Evolutionary conservation across 1,140 invertebrate species (phyloP).

Genomic region (Agrilus planipennis): DNA sequence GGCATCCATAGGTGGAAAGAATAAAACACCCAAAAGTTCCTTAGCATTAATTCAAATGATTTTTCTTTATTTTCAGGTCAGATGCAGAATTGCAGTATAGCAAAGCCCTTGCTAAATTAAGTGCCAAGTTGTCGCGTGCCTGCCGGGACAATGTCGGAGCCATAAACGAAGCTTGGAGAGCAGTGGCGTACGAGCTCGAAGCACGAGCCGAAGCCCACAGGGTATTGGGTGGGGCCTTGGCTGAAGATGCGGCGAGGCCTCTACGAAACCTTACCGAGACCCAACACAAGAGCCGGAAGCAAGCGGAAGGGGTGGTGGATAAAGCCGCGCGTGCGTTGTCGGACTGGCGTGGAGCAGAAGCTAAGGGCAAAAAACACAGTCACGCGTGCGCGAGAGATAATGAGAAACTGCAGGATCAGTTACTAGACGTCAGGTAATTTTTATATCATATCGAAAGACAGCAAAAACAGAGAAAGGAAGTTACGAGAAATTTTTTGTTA

Average conservation of each 20-base stretch:
- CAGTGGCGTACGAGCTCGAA: constrained; percentile 82
- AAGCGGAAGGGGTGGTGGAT: constrained; percentile 69
- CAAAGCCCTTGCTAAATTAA: constrained; percentile 78
- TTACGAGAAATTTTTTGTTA: too few species aligned
- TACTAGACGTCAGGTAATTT: constrained; percentile 10
- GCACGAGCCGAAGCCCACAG: constrained; percentile 77
- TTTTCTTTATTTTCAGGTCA: constrained; percentile 46
- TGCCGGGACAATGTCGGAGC: constrained; percentile 68
- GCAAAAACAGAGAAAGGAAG: too few species aligned
- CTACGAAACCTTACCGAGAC: constrained; percentile 56
- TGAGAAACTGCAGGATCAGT: constrained; percentile 72
- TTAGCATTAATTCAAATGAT: too few species aligned
- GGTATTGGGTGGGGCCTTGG: constrained; percentile 50
- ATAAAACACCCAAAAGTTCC: too few species aligned
- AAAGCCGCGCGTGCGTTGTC: constrained; percentile 68
- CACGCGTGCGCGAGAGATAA: constrained; percentile 74
- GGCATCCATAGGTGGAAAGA: too few species aligned
- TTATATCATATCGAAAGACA: too few species aligned
- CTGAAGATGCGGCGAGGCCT: constrained; percentile 83
- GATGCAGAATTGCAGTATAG: constrained; percentile 83
- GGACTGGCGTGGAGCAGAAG: constrained; percentile 75
- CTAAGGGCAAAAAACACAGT: constrained; percentile 76
- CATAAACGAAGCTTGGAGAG: constrained; percentile 79
- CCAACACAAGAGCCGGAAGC: constrained; percentile 63
- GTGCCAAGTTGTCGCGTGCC: constrained; percentile 71